These are phyloP conservation scores for Vulpes lagopus DNA, from an alignment of 2,113 vertebrate species.

Conservation along the genomic window DNA sequence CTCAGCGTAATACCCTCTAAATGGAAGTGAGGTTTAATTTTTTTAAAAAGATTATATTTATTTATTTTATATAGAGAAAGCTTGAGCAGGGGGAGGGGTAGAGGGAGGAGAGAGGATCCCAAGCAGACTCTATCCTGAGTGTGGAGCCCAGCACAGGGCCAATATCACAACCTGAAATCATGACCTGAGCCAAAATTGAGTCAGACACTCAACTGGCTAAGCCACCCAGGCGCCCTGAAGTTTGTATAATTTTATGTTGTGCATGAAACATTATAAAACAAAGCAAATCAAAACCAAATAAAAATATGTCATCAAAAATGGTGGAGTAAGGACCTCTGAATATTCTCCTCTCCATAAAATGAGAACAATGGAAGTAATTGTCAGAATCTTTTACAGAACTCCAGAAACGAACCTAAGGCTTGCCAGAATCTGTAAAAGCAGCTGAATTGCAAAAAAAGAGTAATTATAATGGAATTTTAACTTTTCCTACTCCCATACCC, in stretches of 20 bases:
- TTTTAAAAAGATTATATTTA: neutral
- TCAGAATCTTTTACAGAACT: neutral
- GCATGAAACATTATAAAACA: neutral
- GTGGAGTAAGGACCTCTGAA: neutral
- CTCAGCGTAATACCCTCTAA: too few relatives aligned
- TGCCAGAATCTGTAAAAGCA: neutral
- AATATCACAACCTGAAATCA: neutral
- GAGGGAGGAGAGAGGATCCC: neutral
- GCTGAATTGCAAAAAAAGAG: neutral
- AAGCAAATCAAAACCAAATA: neutral
- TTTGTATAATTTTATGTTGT: neutral
- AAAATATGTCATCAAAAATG: neutral
- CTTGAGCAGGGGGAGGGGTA: neutral
- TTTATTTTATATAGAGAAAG: neutral
- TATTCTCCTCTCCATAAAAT: neutral
- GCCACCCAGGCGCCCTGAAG: neutral
- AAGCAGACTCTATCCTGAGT: neutral
- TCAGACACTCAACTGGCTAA: neutral
- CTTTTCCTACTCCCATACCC: neutral
- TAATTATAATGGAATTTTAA: neutral
- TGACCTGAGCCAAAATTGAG: neutral
- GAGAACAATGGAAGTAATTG: neutral
- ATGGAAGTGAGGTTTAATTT: neutral
- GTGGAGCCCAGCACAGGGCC: neutral
- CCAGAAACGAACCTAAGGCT: neutral